Base-by-base conservation (phyloP, 2,888 invertebrate species). In the Platycheirus rosarum region DNA sequence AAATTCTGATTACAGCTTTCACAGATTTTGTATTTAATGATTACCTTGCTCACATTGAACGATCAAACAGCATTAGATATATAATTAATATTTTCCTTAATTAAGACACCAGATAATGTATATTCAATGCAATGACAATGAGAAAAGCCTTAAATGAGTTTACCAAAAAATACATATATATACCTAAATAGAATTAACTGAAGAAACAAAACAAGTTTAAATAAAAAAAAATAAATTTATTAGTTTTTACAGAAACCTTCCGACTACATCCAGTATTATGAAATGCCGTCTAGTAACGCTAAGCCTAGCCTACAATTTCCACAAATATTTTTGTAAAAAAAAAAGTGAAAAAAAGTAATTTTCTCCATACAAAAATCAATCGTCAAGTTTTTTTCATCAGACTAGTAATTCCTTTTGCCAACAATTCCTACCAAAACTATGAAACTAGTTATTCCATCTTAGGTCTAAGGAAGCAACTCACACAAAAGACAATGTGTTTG, bases 391-490 rank as follows among this genome's bases (percentile, higher is more conserved):
- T 26, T 2, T 23, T 14, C 8, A n/a, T 18, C 2, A 53, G 18
- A 53, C 53, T 13, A 8, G 23, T 11, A 40, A 26, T 23, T 11
- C 11, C 23, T 57, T 57, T 40, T 2, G 13, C n/a, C n/a, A n/a
- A 13, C 37, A 40, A 40, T 16, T 51, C 16, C 29, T 5, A 51
- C 13, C 5, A 57, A 40, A 13, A 2, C 40, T 14, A 14, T 37
- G 8, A 5, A 55, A 55, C 37, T 40, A 32, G 40, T 11, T 8
- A 23, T 46, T 62, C 74, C 48, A 62, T 70, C 40, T 57, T 57
- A 42, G 49, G 46, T 51, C 49, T 63, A 35, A 63, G 55, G 48
- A 79, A 65, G 62, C 49, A 63, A 75, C 63, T 44, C 46, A 63
- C 69, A 75, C 44, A 60, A 48, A 55, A 32, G n/a, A 14, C 46